phyloP scores from a whole-genome alignment of 2,113 vertebrate species.

The Pomatostomus ruficeps region DNA sequence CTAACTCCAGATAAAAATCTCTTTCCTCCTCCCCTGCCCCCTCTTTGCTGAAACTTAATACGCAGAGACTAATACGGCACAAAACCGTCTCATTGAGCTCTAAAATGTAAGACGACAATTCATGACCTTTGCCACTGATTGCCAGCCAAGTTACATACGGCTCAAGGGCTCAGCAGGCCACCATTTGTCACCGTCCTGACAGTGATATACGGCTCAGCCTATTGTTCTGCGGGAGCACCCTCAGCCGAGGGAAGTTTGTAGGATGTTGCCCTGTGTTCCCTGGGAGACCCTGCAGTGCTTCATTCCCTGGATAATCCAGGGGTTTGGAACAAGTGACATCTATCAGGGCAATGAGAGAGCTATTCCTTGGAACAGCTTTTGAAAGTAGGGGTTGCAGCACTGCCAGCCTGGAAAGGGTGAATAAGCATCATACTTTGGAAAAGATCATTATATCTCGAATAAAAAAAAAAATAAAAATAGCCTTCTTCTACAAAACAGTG shows the following conservation, averaged over 20 bases:
- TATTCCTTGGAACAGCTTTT: not conserved
- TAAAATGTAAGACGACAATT: slow-evolving; percentile 31
- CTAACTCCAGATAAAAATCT: slow-evolving; percentile 32
- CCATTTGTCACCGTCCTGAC: slow-evolving; percentile 41
- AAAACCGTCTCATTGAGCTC: slow-evolving; percentile 13
- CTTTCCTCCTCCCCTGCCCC: not conserved
- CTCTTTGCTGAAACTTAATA: slow-evolving; percentile 49
- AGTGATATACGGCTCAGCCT: slow-evolving; percentile 11
- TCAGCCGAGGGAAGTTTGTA: not conserved
- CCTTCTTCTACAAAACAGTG: not conserved
- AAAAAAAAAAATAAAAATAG: not conserved
- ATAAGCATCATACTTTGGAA: not conserved
- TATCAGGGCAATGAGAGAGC: not conserved
- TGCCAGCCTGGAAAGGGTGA: not conserved
- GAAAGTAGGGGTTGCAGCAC: not conserved
- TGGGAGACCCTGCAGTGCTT: not conserved
- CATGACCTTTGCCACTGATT: slow-evolving; percentile 34
- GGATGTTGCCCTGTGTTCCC: not conserved
- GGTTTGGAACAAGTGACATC: not conserved
- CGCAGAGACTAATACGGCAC: not conserved
- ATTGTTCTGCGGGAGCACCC: slow-evolving; percentile 24
- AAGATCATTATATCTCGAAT: not conserved
- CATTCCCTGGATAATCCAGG: not conserved
- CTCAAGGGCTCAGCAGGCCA: not conserved
- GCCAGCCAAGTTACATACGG: slow-evolving; percentile 41